These are phyloP conservation scores for Dascillus cervinus DNA, from an alignment of 2,888 invertebrate species.

Conservation along the genomic window DNA sequence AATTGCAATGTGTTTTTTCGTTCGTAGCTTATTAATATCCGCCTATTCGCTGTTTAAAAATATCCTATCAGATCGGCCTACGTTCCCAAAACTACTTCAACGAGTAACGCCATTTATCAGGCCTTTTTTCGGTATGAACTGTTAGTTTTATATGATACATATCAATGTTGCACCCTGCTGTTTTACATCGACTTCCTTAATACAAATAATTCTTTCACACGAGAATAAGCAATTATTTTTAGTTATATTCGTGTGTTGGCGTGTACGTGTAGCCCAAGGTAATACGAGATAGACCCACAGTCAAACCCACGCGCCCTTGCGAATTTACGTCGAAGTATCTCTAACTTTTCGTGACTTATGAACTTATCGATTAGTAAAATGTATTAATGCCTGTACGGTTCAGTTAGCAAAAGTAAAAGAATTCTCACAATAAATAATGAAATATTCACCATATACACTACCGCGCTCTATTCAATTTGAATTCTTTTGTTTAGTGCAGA, in stretches of 20 bases:
- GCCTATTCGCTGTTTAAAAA: too few species aligned
- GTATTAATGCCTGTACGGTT: constrained; percentile 12
- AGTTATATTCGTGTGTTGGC: constrained; percentile 23
- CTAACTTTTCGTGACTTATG: too few species aligned
- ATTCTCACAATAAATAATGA: constrained; percentile 13
- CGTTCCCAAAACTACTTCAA: too few species aligned
- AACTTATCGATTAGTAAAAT: too few species aligned
- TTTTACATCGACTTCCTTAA: constrained; percentile 24
- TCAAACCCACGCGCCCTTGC: constrained; percentile 17
- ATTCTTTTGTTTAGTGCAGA: constrained; percentile 34
- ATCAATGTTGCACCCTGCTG: too few species aligned
- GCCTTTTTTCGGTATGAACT: too few species aligned
- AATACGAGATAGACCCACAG: constrained; percentile 21
- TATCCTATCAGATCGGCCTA: too few species aligned
- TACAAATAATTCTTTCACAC: constrained; percentile 25
- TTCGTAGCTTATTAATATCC: too few species aligned
- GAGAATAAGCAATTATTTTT: constrained; percentile 25
- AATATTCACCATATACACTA: constrained; percentile 20
- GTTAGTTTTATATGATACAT: too few species aligned
- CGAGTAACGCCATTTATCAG: too few species aligned
- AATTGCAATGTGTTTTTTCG: too few species aligned
- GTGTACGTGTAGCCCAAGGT: constrained; percentile 18
- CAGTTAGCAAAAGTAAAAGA: constrained; percentile 12
- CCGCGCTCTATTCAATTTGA: constrained; percentile 32
- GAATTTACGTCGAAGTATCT: too few species aligned